Percentiles rank a stretch among this genome's conserved stretches.
phyloP scores from a whole-genome alignment of 2,888 invertebrate species.

The Apocheima hispidaria region DNA sequence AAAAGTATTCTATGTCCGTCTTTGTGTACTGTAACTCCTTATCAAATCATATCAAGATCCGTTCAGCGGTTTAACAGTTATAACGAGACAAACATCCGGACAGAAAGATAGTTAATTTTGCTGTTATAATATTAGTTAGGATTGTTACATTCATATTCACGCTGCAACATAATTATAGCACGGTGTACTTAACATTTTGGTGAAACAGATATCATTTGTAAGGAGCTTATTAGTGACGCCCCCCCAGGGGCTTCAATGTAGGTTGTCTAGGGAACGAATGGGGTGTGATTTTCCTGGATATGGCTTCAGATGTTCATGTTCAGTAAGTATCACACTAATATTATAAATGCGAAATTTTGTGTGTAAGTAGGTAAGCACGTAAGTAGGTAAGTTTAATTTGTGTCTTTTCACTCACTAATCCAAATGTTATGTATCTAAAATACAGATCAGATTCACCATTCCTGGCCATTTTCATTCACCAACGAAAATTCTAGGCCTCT shows the following conservation, averaged over 20 bases:
- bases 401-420: too few relatives aligned
- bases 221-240: constrained; percentile 66
- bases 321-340: not conserved
- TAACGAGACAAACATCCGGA: too few relatives aligned
- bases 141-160: not conserved
- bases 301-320: constrained; percentile 6
- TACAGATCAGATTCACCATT: not conserved
- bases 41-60: too few relatives aligned
- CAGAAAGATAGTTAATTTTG: too few relatives aligned
- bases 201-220: constrained; percentile 67
- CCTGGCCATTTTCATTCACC: not conserved
- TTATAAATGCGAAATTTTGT: too few relatives aligned
- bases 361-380: too few relatives aligned
- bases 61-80: too few relatives aligned
- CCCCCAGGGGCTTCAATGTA: constrained; percentile 55
- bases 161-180: constrained; percentile 37
- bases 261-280: constrained; percentile 56
- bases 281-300: constrained; percentile 20
- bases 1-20: too few relatives aligned
- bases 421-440: too few relatives aligned
- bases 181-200: constrained; percentile 45
- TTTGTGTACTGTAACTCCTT: too few relatives aligned
- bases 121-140: too few relatives aligned
- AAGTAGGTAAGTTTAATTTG: too few relatives aligned
- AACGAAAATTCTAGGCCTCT: constrained; percentile 9